Base-by-base conservation (phyloP, 2,888 invertebrate species). In the Mimachlamys varia region DNA sequence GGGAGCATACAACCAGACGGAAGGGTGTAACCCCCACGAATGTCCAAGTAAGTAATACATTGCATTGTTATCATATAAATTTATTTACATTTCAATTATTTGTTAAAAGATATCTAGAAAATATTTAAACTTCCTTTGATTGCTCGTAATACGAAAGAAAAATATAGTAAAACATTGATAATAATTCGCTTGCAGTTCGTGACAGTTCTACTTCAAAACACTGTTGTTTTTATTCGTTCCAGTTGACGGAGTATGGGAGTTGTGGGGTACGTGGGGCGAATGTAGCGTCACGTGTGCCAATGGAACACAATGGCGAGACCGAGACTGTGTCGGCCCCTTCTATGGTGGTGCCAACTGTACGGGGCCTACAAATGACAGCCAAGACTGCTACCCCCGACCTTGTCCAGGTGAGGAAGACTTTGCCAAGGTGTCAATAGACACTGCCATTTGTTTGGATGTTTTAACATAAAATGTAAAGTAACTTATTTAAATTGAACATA, bases 171-270 rank as follows among this genome's bases (percentile, higher is more conserved):
- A 44, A 44, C 44, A 44, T 5, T 44, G 7, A 44, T 44, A 44
- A 53, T 53, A 53, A 53, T 53, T 17, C 12, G 53, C 44, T 44
- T 44, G 44, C 44, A 44, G 44, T 7, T 44, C 44, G 7, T 44
- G 44, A 44, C 4, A 44, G 44, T 44, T 12, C 3, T 19, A 53
- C 1, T 12, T 53, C 19, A 53, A 53, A 53, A 13, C 19, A 53
- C 53, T 53, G 2, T 33, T 76, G 22, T 76, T 19, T 33, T 33
- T 5, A 76, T 50, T 19, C 44, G 13, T 76, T 94, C 12, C 93
- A 96, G 96, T 96, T 88, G 95, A 96, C 92, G 96, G 96, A n/a
- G 92, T 93, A 4, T 95, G 94, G 93, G 58, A 91, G 15, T 89
- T 90, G 1, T 96, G 96, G 96, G 92, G 92, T 17, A 92, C 88